These are phyloP conservation scores for Thalassarche chlororhynchos DNA, from an alignment of 2,113 vertebrate genomes.

Conservation along the genomic window DNA sequence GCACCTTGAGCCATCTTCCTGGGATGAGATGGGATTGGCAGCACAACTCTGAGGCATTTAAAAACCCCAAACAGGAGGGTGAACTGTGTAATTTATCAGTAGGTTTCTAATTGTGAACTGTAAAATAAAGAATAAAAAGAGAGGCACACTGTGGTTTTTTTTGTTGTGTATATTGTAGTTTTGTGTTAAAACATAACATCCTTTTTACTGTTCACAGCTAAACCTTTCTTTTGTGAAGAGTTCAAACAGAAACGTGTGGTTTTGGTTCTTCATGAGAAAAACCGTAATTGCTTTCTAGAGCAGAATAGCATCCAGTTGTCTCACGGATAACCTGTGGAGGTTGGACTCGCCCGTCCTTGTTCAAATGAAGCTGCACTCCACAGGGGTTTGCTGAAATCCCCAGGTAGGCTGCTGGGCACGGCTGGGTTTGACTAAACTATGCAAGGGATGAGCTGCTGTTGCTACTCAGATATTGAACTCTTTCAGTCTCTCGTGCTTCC, in stretches of 20 bases:
- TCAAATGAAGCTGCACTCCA: not conserved
- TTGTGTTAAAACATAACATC: not conserved
- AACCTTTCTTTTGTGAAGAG: not conserved
- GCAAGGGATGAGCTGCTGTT: not conserved
- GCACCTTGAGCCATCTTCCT: not conserved
- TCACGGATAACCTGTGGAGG: not conserved
- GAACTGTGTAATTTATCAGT: not conserved
- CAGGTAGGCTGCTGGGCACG: not conserved
- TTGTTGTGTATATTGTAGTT: not conserved
- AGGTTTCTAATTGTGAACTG: constrained; percentile 46
- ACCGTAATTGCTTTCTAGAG: not conserved
- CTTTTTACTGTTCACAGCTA: not conserved
- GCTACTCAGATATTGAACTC: not conserved
- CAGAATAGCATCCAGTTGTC: not conserved
- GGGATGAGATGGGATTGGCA: not conserved
- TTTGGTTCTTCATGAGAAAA: not conserved
- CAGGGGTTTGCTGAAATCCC: not conserved
- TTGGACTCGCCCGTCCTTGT: not conserved
- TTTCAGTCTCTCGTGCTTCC: not conserved
- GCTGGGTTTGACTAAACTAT: not conserved
- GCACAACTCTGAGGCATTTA: not conserved
- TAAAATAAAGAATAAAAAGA: constrained; percentile 61
- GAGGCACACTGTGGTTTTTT: not conserved
- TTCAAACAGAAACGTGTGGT: not conserved
- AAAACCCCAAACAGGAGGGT: not conserved